Conservation (phyloP, 2,797 vertebrate genomes). For the Pampus argenteus region DNA sequence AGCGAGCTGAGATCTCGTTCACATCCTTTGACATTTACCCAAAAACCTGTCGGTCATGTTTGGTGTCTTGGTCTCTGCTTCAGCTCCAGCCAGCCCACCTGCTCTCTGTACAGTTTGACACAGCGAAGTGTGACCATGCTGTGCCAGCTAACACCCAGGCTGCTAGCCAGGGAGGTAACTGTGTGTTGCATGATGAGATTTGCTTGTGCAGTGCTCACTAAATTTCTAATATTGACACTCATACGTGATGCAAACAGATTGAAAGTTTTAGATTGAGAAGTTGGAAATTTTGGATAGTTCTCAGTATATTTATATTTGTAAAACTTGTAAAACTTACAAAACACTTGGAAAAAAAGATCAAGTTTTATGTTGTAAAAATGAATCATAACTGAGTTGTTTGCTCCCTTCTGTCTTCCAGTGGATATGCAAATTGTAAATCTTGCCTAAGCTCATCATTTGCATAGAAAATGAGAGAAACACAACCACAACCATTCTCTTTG, state of each 20-base stretch:
- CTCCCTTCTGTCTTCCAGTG: constrained; percentile 59
- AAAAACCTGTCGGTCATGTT: constrained; percentile 20
- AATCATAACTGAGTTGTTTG: background rate
- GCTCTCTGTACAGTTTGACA: constrained; percentile 58
- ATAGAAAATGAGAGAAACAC: constrained; percentile 50
- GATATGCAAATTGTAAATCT: constrained; percentile 78
- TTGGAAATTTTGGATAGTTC: background rate
- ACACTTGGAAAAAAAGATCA: too few species aligned
- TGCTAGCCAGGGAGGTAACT: constrained; percentile 77
- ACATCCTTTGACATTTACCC: background rate
- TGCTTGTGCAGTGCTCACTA: constrained; percentile 13
- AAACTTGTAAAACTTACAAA: background rate
- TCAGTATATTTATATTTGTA: background rate
- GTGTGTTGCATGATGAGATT: constrained; percentile 53
- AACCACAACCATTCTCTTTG: constrained; percentile 15
- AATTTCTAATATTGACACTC: background rate
- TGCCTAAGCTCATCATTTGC: constrained; percentile 42
- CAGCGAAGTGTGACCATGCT: constrained; percentile 46
- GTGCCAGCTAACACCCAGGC: constrained; percentile 59
- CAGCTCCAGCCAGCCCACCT: constrained; percentile 65
- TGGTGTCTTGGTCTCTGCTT: constrained; percentile 68
- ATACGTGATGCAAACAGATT: background rate
- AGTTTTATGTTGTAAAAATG: background rate
- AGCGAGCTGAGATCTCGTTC: background rate
- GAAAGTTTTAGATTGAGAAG: too few species aligned